Conservation (phyloP, 2,797 vertebrate genomes). For the Alcedo quadribrachys region DNA sequence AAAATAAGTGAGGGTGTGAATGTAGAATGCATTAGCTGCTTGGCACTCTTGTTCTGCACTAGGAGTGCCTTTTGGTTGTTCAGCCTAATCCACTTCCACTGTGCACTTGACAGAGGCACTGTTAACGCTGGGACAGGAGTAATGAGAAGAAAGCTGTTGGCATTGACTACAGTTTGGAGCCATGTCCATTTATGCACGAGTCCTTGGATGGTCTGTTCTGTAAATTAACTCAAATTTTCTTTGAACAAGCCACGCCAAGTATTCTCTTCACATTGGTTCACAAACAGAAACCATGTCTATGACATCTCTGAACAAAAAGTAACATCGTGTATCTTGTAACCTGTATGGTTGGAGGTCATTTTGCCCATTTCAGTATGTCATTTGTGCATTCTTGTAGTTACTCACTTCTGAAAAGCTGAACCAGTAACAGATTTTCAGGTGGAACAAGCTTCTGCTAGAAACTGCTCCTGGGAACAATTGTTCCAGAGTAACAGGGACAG, state of each 20-base stretch:
- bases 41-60: constrained; percentile 29
- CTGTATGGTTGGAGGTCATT: not conserved
- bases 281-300: not conserved
- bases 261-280: not conserved
- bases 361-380: not conserved
- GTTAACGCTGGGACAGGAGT: not conserved
- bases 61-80: constrained; percentile 45
- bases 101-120: not conserved
- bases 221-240: not conserved
- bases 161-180: not conserved
- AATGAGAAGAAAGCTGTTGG: not conserved
- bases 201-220: not conserved
- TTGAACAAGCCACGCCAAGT: not conserved
- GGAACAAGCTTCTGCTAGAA: not conserved
- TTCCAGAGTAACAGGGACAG: not conserved
- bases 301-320: not conserved
- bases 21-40: constrained; percentile 40
- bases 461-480: not conserved
- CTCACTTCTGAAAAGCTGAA: not conserved
- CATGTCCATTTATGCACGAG: not conserved
- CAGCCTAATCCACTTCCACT: constrained; percentile 24
- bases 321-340: not conserved
- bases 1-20: constrained; percentile 65
- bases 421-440: not conserved
- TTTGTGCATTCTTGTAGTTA: not conserved